A percentile compares a stretch with the other conserved stretches of the same genome.
These are phyloP conservation scores for Netelia inedita DNA, from an alignment of 2,888 invertebrate species.

Conservation along the genomic window DNA sequence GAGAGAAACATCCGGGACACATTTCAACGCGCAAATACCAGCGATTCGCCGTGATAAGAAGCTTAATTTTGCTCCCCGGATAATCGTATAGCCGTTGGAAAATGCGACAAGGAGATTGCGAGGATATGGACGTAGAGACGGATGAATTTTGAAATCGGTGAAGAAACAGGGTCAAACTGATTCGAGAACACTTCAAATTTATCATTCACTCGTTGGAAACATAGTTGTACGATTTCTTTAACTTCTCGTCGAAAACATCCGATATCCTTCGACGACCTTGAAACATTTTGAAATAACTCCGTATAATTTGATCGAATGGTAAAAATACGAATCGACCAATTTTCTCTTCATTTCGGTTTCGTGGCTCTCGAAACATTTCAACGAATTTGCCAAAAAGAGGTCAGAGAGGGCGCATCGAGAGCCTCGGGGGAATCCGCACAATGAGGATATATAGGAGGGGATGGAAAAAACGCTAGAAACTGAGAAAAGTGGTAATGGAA, in stretches of 20 bases:
- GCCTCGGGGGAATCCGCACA: conserved; percentile 1
- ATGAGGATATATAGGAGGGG: neutral
- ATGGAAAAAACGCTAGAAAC: neutral
- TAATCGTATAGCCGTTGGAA: conserved; percentile 13
- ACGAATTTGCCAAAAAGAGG: too few species aligned
- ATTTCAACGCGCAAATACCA: conserved; percentile 1
- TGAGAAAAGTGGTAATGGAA: conserved; percentile 50
- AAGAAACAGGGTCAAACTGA: neutral
- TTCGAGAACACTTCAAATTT: neutral
- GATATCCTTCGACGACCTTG: neutral
- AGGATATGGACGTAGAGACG: conserved; percentile 1
- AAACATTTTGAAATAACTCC: neutral
- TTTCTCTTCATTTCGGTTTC: too few species aligned
- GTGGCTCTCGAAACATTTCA: too few species aligned
- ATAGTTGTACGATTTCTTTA: neutral
- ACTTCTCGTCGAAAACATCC: neutral
- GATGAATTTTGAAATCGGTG: neutral
- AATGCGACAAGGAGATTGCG: conserved; percentile 16
- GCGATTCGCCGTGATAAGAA: conserved; percentile 7
- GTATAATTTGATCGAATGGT: too few species aligned
- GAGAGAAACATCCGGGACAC: neutral
- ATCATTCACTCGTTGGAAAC: neutral
- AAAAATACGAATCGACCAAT: too few species aligned
- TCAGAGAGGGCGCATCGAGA: neutral
- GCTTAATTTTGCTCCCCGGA: conserved; percentile 22